Evolutionary conservation across 1,140 invertebrate species (phyloP).

Genomic region (Panagrolaimus sp.): DNA sequence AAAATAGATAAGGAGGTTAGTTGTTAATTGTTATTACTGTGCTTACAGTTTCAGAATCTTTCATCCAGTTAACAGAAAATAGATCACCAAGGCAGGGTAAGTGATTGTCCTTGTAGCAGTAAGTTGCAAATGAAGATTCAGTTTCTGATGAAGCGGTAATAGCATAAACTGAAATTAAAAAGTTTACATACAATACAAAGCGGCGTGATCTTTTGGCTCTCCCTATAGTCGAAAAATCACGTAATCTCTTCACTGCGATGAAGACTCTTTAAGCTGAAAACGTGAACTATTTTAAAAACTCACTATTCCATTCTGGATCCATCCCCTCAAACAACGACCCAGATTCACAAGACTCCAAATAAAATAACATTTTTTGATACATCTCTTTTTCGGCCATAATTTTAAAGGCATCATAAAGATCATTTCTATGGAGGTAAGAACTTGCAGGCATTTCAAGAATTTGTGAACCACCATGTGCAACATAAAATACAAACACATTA

Average conservation of each 20-base stretch:
- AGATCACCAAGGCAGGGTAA: neutral
- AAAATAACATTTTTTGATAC: conserved; percentile 61
- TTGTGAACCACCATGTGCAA: neutral
- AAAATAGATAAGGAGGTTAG: neutral
- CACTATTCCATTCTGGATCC: conserved; percentile 35
- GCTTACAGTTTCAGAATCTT: neutral
- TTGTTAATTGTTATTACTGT: no score
- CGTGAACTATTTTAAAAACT: neutral
- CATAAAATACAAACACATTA: neutral
- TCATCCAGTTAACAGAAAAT: neutral
- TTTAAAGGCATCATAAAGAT: neutral
- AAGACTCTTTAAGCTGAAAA: no score
- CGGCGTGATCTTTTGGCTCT: no score
- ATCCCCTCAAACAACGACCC: conserved; percentile 66
- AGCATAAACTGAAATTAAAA: conserved; percentile 1
- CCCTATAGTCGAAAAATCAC: no score
- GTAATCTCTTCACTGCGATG: no score
- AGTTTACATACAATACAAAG: neutral
- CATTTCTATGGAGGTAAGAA: neutral
- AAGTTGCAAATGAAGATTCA: neutral
- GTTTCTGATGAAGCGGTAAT: neutral
- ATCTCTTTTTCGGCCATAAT: neutral
- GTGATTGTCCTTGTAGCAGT: neutral
- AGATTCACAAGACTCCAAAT: conserved; percentile 63
- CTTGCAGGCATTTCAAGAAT: neutral